A percentile compares a stretch with the other conserved stretches of the same genome.
phyloP scores from a whole-genome alignment of 1,140 invertebrate genomes.

The Hirudo medicinalis region DNA sequence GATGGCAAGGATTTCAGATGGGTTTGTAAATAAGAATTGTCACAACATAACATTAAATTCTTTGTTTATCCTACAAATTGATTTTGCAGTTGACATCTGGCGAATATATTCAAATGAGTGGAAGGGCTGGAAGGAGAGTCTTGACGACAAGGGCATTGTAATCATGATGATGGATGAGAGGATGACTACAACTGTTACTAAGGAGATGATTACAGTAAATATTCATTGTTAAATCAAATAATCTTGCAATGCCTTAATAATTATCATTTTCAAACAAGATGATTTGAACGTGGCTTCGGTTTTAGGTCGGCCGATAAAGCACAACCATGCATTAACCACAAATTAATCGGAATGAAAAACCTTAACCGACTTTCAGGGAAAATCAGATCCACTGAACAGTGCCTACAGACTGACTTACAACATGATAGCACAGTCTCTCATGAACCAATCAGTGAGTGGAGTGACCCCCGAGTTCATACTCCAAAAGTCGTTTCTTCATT shows the following conservation, averaged over 20 bases:
- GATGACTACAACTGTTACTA: slow-evolving; percentile 67
- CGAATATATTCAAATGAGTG: slow-evolving; percentile 99
- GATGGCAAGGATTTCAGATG: slow-evolving; percentile 89
- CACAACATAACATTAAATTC: not conserved
- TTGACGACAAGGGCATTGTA: slow-evolving; percentile 94
- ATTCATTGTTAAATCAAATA: too few relatives aligned
- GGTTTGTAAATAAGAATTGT: slow-evolving; percentile 43
- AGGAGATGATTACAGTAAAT: slow-evolving; percentile 64
- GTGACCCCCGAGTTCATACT: slow-evolving; percentile 99
- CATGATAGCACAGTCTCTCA: slow-evolving; percentile 57
- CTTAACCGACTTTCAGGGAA: slow-evolving; percentile 46
- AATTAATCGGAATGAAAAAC: too few relatives aligned
- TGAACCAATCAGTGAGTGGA: slow-evolving; percentile 62
- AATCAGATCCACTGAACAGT: slow-evolving; percentile 88
- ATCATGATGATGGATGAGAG: slow-evolving; percentile 97
- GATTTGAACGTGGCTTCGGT: too few relatives aligned
- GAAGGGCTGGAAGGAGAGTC: slow-evolving; percentile 82
- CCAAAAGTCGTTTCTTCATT: slow-evolving; percentile 94
- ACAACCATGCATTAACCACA: too few relatives aligned
- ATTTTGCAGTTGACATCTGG: slow-evolving; percentile 68
- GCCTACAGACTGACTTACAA: slow-evolving; percentile 98
- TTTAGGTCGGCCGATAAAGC: too few relatives aligned
- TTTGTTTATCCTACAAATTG: not conserved
- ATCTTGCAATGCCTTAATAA: too few relatives aligned
- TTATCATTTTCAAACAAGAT: too few relatives aligned